Percentiles rank a stretch among this genome's conserved stretches.
These are phyloP conservation scores for Standfussiana lucernea DNA, from an alignment of 2,888 invertebrate species.

Conservation along the genomic window DNA sequence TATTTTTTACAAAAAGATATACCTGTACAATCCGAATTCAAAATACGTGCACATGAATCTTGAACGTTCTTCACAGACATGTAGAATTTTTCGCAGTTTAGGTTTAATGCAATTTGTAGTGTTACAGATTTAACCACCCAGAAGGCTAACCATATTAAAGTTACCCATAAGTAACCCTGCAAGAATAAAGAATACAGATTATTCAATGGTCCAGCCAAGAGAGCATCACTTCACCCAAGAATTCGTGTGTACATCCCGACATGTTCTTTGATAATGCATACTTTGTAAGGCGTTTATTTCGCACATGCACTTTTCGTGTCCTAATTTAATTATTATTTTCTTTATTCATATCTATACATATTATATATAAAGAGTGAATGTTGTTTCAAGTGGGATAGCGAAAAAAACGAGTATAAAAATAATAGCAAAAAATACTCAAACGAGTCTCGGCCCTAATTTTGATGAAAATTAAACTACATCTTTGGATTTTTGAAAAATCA, in stretches of 20 bases:
- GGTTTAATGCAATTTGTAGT: neutral
- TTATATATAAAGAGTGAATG: too few relatives aligned
- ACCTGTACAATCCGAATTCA: slow-evolving; percentile 11
- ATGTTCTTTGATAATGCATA: too few relatives aligned
- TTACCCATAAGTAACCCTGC: neutral
- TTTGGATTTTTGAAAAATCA: too few relatives aligned
- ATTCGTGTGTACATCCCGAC: neutral
- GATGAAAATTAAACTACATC: too few relatives aligned
- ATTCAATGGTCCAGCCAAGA: neutral
- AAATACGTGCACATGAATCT: slow-evolving; percentile 5
- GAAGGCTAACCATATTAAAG: neutral
- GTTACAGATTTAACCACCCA: neutral
- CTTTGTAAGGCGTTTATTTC: too few relatives aligned
- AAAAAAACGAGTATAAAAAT: too few relatives aligned
- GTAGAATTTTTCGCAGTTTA: neutral
- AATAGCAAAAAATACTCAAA: too few relatives aligned
- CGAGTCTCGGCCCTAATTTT: too few relatives aligned
- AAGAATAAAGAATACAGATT: neutral
- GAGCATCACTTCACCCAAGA: neutral
- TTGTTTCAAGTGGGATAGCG: too few relatives aligned
- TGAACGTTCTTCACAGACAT: neutral
- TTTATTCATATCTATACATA: too few relatives aligned
- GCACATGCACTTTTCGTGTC: too few relatives aligned
- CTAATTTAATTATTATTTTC: too few relatives aligned
- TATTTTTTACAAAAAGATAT: neutral